Evolutionary conservation across 2,888 invertebrate genomes (phyloP).

Genomic region (Cephus spinipes): DNA sequence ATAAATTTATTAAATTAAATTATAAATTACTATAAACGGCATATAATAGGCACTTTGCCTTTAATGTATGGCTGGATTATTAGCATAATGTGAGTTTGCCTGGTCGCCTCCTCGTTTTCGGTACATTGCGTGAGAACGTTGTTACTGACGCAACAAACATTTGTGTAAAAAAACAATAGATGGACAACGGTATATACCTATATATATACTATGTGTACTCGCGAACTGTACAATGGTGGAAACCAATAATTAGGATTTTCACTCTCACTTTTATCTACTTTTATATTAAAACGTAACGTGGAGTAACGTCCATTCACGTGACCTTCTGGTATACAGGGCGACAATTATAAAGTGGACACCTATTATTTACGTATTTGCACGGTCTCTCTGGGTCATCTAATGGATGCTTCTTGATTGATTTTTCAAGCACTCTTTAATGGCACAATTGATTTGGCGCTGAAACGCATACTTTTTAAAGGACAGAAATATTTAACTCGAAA

Average conservation of each 20-base stretch:
- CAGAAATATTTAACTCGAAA: no score
- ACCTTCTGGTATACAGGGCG: background rate
- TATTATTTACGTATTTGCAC: no score
- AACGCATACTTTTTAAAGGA: no score
- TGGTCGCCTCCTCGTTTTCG: constrained; percentile 6
- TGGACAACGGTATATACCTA: background rate
- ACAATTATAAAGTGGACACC: no score
- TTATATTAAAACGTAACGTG: background rate
- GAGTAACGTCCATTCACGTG: no score
- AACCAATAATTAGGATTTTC: background rate
- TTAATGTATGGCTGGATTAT: constrained; percentile 35
- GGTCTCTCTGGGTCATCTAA: no score
- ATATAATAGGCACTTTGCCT: constrained; percentile 35
- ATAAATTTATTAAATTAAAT: constrained; percentile 38
- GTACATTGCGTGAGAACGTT: background rate
- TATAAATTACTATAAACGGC: constrained; percentile 34
- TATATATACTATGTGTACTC: background rate
- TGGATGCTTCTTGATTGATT: no score
- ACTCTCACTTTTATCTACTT: background rate
- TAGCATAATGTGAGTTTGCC: constrained; percentile 35
- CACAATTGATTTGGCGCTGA: no score
- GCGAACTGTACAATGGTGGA: background rate
- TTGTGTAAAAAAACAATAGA: background rate
- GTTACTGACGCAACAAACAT: background rate
- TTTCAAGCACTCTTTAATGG: no score